A percentile compares a stretch with the other conserved stretches of the same genome.
These are phyloP conservation scores for Cecropterus lyciades DNA, from an alignment of 1,140 invertebrate species.

Conservation along the genomic window DNA sequence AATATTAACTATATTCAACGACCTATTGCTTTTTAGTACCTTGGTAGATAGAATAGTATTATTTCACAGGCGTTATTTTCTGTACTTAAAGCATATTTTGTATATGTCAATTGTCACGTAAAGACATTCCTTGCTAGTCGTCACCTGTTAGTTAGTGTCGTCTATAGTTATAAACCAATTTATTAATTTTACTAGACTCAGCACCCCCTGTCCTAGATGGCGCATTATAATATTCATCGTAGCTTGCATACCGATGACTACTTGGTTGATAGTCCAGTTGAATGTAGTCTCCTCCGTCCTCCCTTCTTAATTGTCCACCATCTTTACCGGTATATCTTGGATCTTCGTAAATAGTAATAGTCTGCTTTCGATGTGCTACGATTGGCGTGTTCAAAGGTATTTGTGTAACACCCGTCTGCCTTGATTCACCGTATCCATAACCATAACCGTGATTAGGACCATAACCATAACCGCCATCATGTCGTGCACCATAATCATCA, in stretches of 20 bases:
- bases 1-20: too few relatives aligned
- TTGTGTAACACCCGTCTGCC: conserved; percentile 59
- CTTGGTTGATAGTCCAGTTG: conserved; percentile 77
- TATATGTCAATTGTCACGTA: too few relatives aligned
- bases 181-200: conserved; percentile 79
- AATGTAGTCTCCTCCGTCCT: conserved; percentile 75
- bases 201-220: conserved; percentile 60
- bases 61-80: too few relatives aligned
- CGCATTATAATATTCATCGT: conserved; percentile 76
- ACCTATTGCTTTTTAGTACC: too few relatives aligned
- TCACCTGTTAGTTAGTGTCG: conserved; percentile 44
- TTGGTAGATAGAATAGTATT: too few relatives aligned
- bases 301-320: conserved; percentile 63
- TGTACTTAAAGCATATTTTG: too few relatives aligned
- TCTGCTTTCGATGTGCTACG: conserved; percentile 74
- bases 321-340: conserved; percentile 80
- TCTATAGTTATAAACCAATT: conserved; percentile 81
- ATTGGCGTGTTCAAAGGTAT: conserved; percentile 69
- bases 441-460: conserved; percentile 76
- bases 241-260: conserved; percentile 74
- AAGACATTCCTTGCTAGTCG: too few relatives aligned
- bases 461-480: conserved; percentile 68
- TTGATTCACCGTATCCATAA: conserved; percentile 76
- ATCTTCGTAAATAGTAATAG: conserved; percentile 86
- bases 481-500: conserved; percentile 61